These are phyloP conservation scores for Chiroxiphia lanceolata DNA, from an alignment of 2,797 vertebrate genomes.

Conservation along the genomic window DNA sequence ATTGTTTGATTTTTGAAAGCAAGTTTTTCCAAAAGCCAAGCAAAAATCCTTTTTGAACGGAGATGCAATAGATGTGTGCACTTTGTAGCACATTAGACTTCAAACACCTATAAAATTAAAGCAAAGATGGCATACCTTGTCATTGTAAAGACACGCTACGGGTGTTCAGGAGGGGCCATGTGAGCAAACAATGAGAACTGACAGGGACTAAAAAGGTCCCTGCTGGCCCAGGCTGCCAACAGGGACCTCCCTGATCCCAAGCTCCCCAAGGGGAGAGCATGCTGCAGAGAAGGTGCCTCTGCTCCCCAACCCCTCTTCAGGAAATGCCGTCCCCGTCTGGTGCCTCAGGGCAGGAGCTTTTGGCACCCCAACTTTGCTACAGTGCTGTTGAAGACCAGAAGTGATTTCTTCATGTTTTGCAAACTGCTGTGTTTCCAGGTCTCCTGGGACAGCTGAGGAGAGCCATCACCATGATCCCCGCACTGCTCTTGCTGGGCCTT, in stretches of 20 bases:
- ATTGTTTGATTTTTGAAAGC: not conserved
- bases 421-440: slow-evolving; percentile 13
- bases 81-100: not conserved
- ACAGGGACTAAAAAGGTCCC: not conserved
- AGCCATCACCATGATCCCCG: not conserved
- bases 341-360: not conserved
- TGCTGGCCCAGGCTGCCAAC: not conserved
- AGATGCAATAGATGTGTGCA: not conserved
- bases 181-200: not conserved
- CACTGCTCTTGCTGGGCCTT: slow-evolving; percentile 41
- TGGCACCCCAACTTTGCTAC: not conserved
- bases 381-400: not conserved
- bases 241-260: not conserved
- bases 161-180: not conserved
- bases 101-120: not conserved
- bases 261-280: accelerated
- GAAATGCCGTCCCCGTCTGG: not conserved
- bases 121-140: not conserved
- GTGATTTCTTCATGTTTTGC: not conserved
- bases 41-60: not conserved
- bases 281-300: not conserved
- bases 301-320: not conserved
- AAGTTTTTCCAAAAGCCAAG: not conserved
- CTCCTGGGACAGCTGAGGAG: not conserved
- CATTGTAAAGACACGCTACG: accelerated